Percentiles rank a stretch among this genome's conserved stretches.
Conservation (phyloP, 2,797 vertebrate genomes). For the Epinephelus malabaricus region DNA sequence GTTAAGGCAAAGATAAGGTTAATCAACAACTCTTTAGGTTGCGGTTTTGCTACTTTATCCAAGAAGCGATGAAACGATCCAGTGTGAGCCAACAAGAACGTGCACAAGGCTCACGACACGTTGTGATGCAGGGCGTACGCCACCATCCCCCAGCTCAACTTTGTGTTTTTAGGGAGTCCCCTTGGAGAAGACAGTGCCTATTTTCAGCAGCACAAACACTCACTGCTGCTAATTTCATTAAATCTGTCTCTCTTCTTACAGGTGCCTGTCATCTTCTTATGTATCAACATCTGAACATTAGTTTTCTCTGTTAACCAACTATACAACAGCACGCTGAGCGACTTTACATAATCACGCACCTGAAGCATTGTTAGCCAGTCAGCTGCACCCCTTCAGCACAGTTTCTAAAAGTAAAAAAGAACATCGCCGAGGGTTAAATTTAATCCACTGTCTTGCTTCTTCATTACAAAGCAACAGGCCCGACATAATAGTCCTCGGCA, state of each 20-base stretch:
- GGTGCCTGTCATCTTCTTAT: neutral
- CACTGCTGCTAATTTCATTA: neutral
- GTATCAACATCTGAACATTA: neutral
- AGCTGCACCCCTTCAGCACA: neutral
- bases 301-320: neutral
- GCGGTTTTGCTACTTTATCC: no score
- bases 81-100: no score
- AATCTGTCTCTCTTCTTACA: neutral
- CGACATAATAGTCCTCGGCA: neutral
- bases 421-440: neutral
- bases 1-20: no score
- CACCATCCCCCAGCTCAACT: no score
- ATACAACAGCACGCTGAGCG: neutral
- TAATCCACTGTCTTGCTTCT: neutral
- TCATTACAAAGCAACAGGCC: slow-evolving; percentile 20
- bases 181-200: no score
- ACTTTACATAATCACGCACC: neutral
- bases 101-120: no score
- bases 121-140: no score
- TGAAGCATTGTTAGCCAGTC: neutral
- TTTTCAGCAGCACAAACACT: no score
- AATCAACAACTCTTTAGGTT: no score
- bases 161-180: no score
- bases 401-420: slow-evolving; percentile 21
- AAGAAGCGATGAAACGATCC: no score